These are phyloP conservation scores for Deroptyus accipitrinus DNA, from an alignment of 2,113 vertebrate species.

Conservation along the genomic window DNA sequence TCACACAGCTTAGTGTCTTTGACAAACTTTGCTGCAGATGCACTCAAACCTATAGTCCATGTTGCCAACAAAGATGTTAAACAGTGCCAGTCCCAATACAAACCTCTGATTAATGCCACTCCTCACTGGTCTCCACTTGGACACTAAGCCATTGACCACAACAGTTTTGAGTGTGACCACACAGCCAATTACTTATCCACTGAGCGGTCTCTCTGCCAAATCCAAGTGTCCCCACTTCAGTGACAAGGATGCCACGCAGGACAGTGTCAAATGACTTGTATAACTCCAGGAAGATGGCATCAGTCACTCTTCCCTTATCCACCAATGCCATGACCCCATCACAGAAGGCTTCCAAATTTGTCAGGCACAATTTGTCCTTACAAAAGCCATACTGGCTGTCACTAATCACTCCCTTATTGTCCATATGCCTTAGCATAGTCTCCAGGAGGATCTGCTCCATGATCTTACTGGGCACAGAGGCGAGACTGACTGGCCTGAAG, in stretches of 20 bases:
- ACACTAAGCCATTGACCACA: background rate
- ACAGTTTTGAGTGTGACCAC: background rate
- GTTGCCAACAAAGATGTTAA: background rate
- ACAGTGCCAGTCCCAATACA: background rate
- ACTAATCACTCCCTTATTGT: background rate
- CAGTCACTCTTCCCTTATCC: background rate
- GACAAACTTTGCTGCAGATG: background rate
- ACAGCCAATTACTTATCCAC: background rate
- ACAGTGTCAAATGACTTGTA: background rate
- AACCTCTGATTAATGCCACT: background rate
- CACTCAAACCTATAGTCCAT: background rate
- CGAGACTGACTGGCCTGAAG: background rate
- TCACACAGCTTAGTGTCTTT: background rate
- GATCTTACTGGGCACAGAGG: background rate
- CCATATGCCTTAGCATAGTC: background rate
- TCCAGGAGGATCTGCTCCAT: background rate
- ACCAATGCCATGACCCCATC: background rate
- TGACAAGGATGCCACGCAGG: background rate
- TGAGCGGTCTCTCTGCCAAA: background rate
- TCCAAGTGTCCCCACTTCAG: background rate
- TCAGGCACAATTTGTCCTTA: background rate
- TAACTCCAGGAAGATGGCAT: background rate
- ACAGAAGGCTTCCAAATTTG: background rate
- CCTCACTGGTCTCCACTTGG: background rate
- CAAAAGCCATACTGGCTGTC: background rate